Evolutionary conservation across 2,797 vertebrate genomes (phyloP).

Genomic region (Chromobotia macracanthus): DNA sequence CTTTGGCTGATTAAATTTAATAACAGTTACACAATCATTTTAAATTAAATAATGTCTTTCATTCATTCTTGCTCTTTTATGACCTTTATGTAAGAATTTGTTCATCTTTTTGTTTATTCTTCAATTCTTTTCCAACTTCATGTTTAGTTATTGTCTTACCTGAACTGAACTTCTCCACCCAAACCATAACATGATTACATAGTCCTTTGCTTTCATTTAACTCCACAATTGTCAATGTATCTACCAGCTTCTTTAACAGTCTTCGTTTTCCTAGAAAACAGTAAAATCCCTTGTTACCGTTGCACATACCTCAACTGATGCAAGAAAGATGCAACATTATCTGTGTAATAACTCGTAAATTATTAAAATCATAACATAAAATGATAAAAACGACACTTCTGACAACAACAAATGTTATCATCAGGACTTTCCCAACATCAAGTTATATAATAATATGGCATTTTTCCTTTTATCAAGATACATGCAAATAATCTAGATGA

Average conservation of each 20-base stretch:
- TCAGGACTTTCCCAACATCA: conserved; percentile 39
- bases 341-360: conserved; percentile 30
- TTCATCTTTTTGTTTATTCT: neutral
- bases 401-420: conserved; percentile 36
- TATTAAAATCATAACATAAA: conserved; percentile 27
- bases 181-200: neutral
- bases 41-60: neutral
- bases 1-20: neutral
- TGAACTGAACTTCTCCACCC: conserved; percentile 39
- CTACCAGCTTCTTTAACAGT: conserved; percentile 29
- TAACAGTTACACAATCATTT: neutral
- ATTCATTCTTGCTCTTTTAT: neutral
- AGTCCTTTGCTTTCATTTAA: conserved; percentile 6
- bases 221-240: neutral
- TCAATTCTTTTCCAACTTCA: neutral
- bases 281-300: conserved; percentile 7
- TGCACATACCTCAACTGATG: conserved; percentile 46
- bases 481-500: conserved; percentile 48
- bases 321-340: conserved; percentile 44
- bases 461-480: conserved; percentile 49
- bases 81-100: conserved; percentile 8
- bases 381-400: conserved; percentile 29
- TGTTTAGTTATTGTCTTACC: conserved; percentile 30
- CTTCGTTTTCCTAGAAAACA: conserved; percentile 23
- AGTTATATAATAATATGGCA: conserved; percentile 13